Conservation (phyloP, 2,113 vertebrate genomes). For the Pholis gunnellus region DNA sequence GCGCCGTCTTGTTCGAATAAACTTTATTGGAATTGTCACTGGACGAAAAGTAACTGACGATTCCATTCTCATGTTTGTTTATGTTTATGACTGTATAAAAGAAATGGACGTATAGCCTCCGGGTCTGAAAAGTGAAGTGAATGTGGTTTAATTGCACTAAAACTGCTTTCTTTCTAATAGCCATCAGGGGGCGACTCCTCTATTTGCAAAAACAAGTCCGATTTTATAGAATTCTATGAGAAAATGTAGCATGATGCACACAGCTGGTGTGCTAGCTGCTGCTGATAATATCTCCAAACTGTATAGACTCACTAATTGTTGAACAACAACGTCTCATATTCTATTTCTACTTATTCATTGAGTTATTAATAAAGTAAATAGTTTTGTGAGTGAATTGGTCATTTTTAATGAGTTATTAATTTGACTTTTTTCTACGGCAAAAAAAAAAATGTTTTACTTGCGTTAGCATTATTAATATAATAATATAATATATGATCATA, state of each 20-base stretch:
- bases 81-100: no score
- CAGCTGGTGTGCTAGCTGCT: neutral
- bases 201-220: neutral
- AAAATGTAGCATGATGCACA: neutral
- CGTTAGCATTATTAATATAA: neutral
- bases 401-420: neutral
- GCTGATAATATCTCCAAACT: neutral
- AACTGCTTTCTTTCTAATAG: no score
- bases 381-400: neutral
- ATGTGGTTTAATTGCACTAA: no score
- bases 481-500: neutral
- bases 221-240: neutral
- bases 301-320: neutral
- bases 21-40: no score
- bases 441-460: neutral
- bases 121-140: no score
- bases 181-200: neutral
- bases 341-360: neutral
- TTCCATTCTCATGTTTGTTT: no score
- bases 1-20: no score
- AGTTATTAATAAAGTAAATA: neutral
- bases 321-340: neutral
- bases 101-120: no score
- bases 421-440: neutral
- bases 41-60: no score